Evolutionary conservation across 2,888 invertebrate species (phyloP).

Genomic region (Orthosia cruda): DNA sequence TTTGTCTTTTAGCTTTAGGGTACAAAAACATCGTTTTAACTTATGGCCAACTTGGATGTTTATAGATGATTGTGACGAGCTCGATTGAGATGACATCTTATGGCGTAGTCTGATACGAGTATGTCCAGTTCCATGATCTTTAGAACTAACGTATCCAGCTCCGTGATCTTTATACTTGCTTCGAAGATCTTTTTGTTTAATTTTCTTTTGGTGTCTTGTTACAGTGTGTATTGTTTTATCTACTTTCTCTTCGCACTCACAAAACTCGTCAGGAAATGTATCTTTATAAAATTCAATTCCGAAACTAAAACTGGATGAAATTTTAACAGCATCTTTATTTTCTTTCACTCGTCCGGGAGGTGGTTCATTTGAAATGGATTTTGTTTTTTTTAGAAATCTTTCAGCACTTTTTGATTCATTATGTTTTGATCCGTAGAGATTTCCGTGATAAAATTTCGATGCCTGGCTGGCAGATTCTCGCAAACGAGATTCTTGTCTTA

Average conservation of each 20-base stretch:
- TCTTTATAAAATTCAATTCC: slow-evolving; percentile 72
- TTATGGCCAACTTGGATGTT: slow-evolving; percentile 38
- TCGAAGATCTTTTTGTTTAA: slow-evolving; percentile 21
- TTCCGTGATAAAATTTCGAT: slow-evolving; percentile 2
- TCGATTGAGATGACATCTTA: slow-evolving; percentile 45
- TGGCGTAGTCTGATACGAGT: not conserved
- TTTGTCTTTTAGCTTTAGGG: slow-evolving; percentile 65
- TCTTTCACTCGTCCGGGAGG: not conserved
- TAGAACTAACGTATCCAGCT: slow-evolving; percentile 3
- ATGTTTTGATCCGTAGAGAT: slow-evolving; percentile 38
- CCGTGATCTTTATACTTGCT: slow-evolving; percentile 10
- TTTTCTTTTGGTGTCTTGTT: slow-evolving; percentile 5
- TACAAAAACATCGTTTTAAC: slow-evolving; percentile 74
- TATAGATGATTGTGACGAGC: slow-evolving; percentile 42
- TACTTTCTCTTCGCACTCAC: slow-evolving; percentile 4
- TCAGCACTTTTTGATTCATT: slow-evolving; percentile 47
- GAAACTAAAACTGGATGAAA: slow-evolving; percentile 71
- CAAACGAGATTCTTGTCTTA: slow-evolving; percentile 40
- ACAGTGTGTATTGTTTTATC: slow-evolving; percentile 13
- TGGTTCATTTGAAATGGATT: slow-evolving; percentile 6
- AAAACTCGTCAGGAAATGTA: slow-evolving; percentile 4
- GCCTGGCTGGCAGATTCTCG: slow-evolving; percentile 34
- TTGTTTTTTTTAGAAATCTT: slow-evolving; percentile 17
- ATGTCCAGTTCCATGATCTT: slow-evolving; percentile 7
- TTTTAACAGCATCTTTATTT: slow-evolving; percentile 42